Evolutionary conservation across 2,113 vertebrate species (phyloP), one percentile per base, ranked within the genome.

Genomic region (Megaceryle torquata): DNA sequence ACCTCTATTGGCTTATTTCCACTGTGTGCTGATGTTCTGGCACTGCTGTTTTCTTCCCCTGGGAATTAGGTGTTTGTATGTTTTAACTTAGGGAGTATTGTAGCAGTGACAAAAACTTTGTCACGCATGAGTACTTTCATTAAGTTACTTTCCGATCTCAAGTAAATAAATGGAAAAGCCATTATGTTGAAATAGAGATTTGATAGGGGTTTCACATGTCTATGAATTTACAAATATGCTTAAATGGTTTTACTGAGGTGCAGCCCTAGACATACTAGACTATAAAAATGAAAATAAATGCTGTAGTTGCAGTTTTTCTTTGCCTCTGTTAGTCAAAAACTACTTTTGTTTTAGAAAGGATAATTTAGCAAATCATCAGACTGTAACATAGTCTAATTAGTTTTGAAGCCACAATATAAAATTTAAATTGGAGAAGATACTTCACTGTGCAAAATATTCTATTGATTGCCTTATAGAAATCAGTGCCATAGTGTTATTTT

Each of bases 1-100:
- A 96, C 96, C 96, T 95, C 95, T 97, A 1, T 97, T 96, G 96
- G 94, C 86, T 96, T 92, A 81, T 93, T 97, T 95, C 74, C 93
- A 80, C 75, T 69, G 8, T 46, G 81, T 82, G 75, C 81, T 95
- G 69, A 72, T 94, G 63, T 53, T 85, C 63, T 95, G 72, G 86
- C 72, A 61, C 57, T 94, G 88, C 78, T 83, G 25, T 82, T 88
- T 72, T 78, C 9, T 65, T 79, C 86, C n/a, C 25, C 11, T 80
- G 70, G 67, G 84, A 80, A 51, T 72, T 39, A 26, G 2, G 5
- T 3, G 2, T 54, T 15, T 16, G 5, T 82, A 72, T 69, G 24
- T 90, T 89, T 91, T 39, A 59, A 86, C 46, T 88, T 51, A 50
- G 33, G 10, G 13, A 46, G 11, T 72, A 92, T 79, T 76, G 16